Percentiles rank a stretch among this genome's conserved stretches.
These are phyloP conservation scores for Lithophane ornitopus DNA, from an alignment of 2,888 invertebrate genomes.

Conservation along the genomic window DNA sequence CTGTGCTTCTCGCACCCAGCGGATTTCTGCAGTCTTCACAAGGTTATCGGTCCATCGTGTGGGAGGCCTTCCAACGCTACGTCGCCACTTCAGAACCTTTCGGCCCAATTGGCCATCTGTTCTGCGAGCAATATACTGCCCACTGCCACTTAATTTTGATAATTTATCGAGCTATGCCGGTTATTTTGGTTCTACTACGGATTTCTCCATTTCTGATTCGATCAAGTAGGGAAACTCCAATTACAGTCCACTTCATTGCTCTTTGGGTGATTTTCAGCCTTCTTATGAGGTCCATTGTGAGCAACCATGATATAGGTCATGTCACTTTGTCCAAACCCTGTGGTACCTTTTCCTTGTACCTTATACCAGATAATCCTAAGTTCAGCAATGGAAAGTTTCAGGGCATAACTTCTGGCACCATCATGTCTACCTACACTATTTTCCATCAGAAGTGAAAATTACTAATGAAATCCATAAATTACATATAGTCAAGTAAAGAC, in stretches of 20 bases:
- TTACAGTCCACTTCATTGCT: neutral
- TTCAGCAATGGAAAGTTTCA: neutral
- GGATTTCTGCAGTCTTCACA: neutral
- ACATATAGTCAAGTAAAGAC: slow-evolving; percentile 4
- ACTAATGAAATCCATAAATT: slow-evolving; percentile 9
- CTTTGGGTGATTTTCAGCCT: neutral
- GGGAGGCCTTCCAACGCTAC: neutral
- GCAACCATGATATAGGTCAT: neutral
- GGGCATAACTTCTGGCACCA: neutral
- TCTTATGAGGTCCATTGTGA: neutral
- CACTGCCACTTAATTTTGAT: neutral
- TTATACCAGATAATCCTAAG: neutral
- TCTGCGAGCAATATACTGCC: neutral
- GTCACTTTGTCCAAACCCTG: neutral
- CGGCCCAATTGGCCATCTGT: neutral
- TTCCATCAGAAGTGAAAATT: neutral
- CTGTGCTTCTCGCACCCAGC: neutral
- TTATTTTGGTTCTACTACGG: neutral
- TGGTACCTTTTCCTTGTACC: neutral
- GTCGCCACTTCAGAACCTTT: neutral
- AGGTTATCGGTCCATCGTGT: neutral
- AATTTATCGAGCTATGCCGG: neutral
- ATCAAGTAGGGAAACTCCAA: neutral
- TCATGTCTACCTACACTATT: neutral
- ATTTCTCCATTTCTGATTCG: neutral